These are phyloP conservation scores for Acleris literana DNA, from an alignment of 2,888 invertebrate species.

Conservation along the genomic window DNA sequence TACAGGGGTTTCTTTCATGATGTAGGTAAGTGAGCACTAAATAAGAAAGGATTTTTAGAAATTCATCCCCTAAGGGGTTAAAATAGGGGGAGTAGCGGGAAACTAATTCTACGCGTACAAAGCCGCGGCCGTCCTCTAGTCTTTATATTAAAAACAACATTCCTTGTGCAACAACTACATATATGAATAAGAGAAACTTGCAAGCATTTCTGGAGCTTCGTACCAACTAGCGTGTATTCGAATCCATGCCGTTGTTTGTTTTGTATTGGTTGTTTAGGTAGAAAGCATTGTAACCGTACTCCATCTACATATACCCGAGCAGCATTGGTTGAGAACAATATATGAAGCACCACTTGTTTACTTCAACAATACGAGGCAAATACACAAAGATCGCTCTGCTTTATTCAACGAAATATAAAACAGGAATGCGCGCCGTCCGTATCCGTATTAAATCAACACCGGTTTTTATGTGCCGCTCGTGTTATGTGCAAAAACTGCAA, in stretches of 20 bases:
- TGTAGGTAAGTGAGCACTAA: too few species aligned
- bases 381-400: not conserved
- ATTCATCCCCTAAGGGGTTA: too few species aligned
- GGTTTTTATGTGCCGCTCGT: not conserved
- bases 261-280: slow-evolving; percentile 10
- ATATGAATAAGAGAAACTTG: not conserved
- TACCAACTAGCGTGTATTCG: slow-evolving; percentile 3
- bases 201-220: not conserved
- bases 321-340: not conserved
- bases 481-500: slow-evolving; percentile 5
- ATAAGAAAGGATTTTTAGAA: too few species aligned
- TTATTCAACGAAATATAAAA: slow-evolving; percentile 5
- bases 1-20: too few species aligned
- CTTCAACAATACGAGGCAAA: slow-evolving; percentile 2
- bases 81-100: too few species aligned
- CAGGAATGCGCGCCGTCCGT: not conserved
- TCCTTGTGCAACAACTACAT: not conserved
- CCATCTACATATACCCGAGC: not conserved
- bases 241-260: slow-evolving; percentile 8
- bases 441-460: not conserved
- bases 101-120: too few species aligned
- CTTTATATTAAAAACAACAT: too few species aligned
- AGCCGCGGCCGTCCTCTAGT: too few species aligned
- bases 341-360: not conserved
- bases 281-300: slow-evolving; percentile 1